Conservation (phyloP, 2,113 vertebrate species). For the Bos taurus region DNA sequence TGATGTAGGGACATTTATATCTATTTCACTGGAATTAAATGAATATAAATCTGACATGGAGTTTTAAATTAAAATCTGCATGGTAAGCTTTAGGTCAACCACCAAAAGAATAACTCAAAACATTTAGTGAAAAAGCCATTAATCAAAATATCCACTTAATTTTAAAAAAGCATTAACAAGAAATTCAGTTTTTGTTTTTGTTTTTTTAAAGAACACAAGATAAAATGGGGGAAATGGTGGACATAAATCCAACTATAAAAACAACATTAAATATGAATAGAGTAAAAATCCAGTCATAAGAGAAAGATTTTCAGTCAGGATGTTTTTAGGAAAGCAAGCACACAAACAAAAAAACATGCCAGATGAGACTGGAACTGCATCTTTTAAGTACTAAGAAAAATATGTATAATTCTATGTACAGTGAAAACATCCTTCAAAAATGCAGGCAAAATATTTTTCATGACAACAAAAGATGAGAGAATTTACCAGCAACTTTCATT, state of each 20-base stretch:
- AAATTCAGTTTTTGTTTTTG: not conserved
- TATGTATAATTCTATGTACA: not conserved
- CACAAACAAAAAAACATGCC: not conserved
- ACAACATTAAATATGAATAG: not conserved
- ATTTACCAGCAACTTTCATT: not conserved
- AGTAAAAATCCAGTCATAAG: not conserved
- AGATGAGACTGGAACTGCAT: not conserved
- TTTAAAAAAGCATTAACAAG: not conserved
- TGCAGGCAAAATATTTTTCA: not conserved
- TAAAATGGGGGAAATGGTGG: not conserved
- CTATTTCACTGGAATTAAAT: not conserved
- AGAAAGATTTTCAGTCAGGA: not conserved
- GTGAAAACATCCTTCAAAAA: not conserved
- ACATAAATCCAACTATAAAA: not conserved
- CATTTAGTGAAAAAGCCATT: not conserved
- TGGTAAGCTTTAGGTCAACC: not conserved
- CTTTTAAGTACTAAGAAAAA: not conserved
- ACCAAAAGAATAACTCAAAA: slow-evolving; percentile 22
- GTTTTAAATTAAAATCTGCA: not conserved
- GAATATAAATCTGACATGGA: not conserved
- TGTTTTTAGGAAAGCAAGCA: not conserved
- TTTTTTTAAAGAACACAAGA: not conserved
- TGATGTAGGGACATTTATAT: not conserved
- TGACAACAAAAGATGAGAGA: not conserved
- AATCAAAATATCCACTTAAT: not conserved